Percentiles rank a stretch among this genome's conserved stretches.
These are phyloP conservation scores for Platorchestia sp. DNA, from an alignment of 1,140 invertebrate genomes.

Conservation along the genomic window DNA sequence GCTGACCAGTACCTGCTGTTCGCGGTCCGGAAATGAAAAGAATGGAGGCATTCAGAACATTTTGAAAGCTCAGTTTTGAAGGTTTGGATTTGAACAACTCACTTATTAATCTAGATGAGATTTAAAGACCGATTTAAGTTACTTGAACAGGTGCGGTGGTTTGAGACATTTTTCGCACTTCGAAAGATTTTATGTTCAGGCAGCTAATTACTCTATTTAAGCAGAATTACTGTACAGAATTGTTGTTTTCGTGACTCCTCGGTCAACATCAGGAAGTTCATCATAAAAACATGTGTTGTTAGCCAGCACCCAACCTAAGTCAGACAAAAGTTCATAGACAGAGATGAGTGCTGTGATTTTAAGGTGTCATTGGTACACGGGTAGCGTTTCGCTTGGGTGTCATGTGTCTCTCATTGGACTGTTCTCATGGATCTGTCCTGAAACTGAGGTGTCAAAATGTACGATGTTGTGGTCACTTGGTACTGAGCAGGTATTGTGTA, in stretches of 20 bases:
- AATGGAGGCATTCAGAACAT: not conserved
- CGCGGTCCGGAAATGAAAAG: not conserved
- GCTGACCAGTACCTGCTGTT: not conserved
- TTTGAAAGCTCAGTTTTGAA: not conserved
- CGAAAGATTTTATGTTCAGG: not conserved
- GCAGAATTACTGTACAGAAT: too few relatives aligned
- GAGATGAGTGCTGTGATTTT: not conserved
- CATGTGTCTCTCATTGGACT: too few relatives aligned
- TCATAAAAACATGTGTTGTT: not conserved
- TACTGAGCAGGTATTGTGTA: too few relatives aligned
- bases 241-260: too few relatives aligned
- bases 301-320: not conserved
- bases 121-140: not conserved
- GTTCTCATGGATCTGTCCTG: too few relatives aligned
- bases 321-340: not conserved
- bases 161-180: not conserved
- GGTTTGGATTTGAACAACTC: not conserved
- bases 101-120: not conserved
- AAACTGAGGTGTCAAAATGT: too few relatives aligned
- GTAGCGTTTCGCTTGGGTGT: too few relatives aligned
- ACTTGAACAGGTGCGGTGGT: not conserved
- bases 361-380: too few relatives aligned
- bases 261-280: too few relatives aligned
- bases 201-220: not conserved
- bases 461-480: too few relatives aligned